phyloP scores from a whole-genome alignment of 2,888 invertebrate species.

The Eurytoma adleriae region DNA sequence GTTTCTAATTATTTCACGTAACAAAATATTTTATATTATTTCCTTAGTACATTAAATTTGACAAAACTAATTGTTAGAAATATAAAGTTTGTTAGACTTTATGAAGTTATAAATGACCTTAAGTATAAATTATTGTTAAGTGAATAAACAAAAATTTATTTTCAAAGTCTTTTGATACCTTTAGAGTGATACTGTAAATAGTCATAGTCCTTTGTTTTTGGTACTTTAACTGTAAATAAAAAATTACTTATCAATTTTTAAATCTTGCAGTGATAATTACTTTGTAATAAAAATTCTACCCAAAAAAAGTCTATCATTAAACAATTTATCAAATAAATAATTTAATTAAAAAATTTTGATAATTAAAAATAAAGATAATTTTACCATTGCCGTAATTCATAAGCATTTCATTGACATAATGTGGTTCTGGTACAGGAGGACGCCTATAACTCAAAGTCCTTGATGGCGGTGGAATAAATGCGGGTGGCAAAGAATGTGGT shows the following conservation, averaged over 20 bases:
- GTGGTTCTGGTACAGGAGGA: slow-evolving; percentile 63
- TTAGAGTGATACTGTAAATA: slow-evolving; percentile 32
- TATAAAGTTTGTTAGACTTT: too few relatives aligned
- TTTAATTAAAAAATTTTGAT: not conserved
- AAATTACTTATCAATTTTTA: slow-evolving; percentile 13
- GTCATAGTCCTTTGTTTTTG: slow-evolving; percentile 38
- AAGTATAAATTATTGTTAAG: too few relatives aligned
- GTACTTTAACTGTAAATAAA: slow-evolving; percentile 51
- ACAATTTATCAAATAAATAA: not conserved
- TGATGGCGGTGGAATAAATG: slow-evolving; percentile 62
- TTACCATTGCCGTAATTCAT: slow-evolving; percentile 69
- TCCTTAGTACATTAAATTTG: too few relatives aligned
- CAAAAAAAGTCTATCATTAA: not conserved
- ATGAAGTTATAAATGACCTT: too few relatives aligned
- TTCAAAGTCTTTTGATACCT: slow-evolving; percentile 15
- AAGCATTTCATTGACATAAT: slow-evolving; percentile 66
- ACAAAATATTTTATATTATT: too few relatives aligned
- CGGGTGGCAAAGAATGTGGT: slow-evolving; percentile 56
- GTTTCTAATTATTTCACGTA: too few relatives aligned
- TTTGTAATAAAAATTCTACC: not conserved
- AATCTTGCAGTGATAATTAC: slow-evolving; percentile 11
- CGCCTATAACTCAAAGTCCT: slow-evolving; percentile 67
- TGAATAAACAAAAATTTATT: too few relatives aligned
- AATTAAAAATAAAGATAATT: slow-evolving; percentile 10
- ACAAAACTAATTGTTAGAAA: too few relatives aligned